phyloP scores from a whole-genome alignment of 2,888 invertebrate genomes.

The Sphaerophoria rueppellii region DNA sequence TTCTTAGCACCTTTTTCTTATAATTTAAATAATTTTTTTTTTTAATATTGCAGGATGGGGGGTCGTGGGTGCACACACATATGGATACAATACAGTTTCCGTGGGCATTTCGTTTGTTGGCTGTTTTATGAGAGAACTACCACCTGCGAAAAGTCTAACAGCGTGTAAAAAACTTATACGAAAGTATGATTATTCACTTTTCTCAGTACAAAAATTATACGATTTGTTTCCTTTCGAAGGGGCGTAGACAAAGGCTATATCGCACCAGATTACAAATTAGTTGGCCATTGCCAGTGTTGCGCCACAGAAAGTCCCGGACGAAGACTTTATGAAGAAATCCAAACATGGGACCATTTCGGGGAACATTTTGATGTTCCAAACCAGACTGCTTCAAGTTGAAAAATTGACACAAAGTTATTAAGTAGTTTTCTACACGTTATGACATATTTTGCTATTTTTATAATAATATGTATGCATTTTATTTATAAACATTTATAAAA shows the following conservation, averaged over 20 bases:
- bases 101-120: slow-evolving; percentile 84
- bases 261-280: slow-evolving; percentile 82
- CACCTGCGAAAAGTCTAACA: slow-evolving; percentile 81
- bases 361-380: slow-evolving; percentile 4
- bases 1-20: neutral
- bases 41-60: slow-evolving; percentile 81
- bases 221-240: slow-evolving; percentile 73
- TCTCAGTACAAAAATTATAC: neutral
- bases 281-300: slow-evolving; percentile 84
- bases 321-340: slow-evolving; percentile 83
- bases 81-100: slow-evolving; percentile 83
- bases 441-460: slow-evolving; percentile 30
- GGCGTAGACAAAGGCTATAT: slow-evolving; percentile 83
- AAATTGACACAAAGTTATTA: neutral
- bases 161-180: slow-evolving; percentile 82
- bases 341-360: slow-evolving; percentile 83
- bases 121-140: slow-evolving; percentile 82
- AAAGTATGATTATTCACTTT: slow-evolving; percentile 56
- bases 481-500: slow-evolving; percentile 63
- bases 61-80: slow-evolving; percentile 83
- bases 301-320: slow-evolving; percentile 84
- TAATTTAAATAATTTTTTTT: neutral
- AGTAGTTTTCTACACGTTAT: neutral
- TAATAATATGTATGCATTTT: slow-evolving; percentile 31
- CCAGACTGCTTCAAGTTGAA: neutral